Percentiles rank a stretch among this genome's conserved stretches.
Evolutionary conservation across 2,113 vertebrate species (phyloP).

Genomic region (Prietella phreatophila): DNA sequence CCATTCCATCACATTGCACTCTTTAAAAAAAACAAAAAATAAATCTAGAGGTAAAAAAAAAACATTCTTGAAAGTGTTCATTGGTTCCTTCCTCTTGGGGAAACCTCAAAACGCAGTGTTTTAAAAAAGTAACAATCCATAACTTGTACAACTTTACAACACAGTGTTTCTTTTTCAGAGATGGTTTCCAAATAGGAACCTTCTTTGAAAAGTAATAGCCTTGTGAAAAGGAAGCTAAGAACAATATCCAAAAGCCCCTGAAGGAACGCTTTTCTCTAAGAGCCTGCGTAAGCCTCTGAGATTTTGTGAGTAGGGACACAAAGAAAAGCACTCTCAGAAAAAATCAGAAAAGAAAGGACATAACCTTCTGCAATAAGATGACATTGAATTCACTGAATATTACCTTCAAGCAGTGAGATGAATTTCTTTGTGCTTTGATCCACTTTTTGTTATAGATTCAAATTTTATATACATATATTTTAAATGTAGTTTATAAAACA

Average conservation of each 20-base stretch:
- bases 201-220: not conserved
- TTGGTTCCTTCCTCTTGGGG: not conserved
- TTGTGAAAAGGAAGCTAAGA: not conserved
- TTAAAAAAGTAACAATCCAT: not conserved
- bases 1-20: not conserved
- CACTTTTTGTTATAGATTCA: not conserved
- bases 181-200: not conserved
- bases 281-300: not conserved
- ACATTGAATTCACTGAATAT: not conserved
- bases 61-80: not conserved
- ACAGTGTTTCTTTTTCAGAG: not conserved
- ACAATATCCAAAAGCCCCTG: not conserved
- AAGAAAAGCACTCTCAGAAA: not conserved
- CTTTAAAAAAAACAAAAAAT: not conserved
- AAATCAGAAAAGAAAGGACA: not conserved
- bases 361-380: not conserved
- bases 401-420: not conserved
- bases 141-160: not conserved
- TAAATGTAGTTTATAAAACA: not conserved
- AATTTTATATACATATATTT: not conserved
- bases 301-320: not conserved
- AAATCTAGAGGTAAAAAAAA: not conserved
- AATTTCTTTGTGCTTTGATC: not conserved
- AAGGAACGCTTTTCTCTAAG: not conserved
- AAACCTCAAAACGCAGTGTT: not conserved